Percentiles rank a stretch among this genome's conserved stretches.
phyloP scores from a whole-genome alignment of 2,888 invertebrate species.

The Nomada ruficornis region DNA sequence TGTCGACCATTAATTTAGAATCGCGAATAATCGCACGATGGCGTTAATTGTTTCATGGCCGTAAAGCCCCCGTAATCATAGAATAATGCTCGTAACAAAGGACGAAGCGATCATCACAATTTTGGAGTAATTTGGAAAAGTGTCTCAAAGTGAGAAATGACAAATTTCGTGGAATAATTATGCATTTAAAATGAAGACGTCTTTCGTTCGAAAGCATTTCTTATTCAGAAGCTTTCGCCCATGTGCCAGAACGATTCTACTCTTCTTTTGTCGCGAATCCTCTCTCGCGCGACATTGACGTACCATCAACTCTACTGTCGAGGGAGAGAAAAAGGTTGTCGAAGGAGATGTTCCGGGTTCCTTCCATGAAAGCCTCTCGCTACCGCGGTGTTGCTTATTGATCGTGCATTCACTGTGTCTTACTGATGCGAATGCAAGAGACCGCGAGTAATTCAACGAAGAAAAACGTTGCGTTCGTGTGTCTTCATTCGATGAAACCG shows the following conservation, averaged over 20 bases:
- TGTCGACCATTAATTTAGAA: slow-evolving; percentile 20
- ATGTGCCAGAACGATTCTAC: slow-evolving; percentile 46
- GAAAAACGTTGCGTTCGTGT: not conserved
- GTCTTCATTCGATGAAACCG: not conserved
- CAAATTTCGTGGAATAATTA: slow-evolving; percentile 56
- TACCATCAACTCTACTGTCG: slow-evolving; percentile 25
- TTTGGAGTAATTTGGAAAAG: slow-evolving; percentile 27
- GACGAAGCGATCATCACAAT: not conserved
- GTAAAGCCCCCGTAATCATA: not conserved
- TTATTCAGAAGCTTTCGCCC: slow-evolving; percentile 55
- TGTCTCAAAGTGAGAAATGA: not conserved
- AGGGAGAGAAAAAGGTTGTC: slow-evolving; percentile 40
- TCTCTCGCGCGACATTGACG: slow-evolving; percentile 54
- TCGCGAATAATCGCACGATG: not conserved
- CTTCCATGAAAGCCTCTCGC: slow-evolving; percentile 17
- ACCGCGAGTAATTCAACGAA: slow-evolving; percentile 31
- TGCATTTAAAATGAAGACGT: slow-evolving; percentile 74
- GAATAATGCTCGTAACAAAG: not conserved
- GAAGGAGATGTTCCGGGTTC: slow-evolving; percentile 34
- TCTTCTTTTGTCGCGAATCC: slow-evolving; percentile 63
- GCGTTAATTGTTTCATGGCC: slow-evolving; percentile 17
- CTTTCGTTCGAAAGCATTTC: slow-evolving; percentile 60
- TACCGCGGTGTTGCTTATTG: slow-evolving; percentile 41
- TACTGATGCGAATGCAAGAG: slow-evolving; percentile 30
- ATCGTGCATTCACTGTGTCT: slow-evolving; percentile 29